Evolutionary conservation across 2,113 vertebrate species (phyloP).

Genomic region (Naja naja): DNA sequence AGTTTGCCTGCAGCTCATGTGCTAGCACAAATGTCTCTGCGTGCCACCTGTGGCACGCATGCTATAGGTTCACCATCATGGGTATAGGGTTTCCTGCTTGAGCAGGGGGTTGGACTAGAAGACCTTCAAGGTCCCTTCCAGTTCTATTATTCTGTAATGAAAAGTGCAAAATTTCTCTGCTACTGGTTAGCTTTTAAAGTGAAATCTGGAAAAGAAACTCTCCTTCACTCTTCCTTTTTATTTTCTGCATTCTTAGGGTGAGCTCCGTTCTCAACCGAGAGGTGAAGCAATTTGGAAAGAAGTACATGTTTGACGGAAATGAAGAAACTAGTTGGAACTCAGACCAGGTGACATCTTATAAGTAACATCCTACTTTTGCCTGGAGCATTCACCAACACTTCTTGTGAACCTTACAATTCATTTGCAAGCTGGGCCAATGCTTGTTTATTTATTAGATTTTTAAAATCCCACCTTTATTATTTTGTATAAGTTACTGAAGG

Average conservation of each 20-base stretch:
- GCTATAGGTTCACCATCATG: too few relatives aligned
- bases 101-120: background rate
- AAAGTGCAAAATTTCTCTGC: too few relatives aligned
- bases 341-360: conserved; percentile 77
- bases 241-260: conserved; percentile 71
- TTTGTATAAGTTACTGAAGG: too few relatives aligned
- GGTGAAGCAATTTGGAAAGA: conserved; percentile 89
- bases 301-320: conserved; percentile 85
- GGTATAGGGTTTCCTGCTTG: background rate
- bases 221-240: background rate
- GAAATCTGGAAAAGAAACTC: background rate
- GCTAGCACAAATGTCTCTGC: too few relatives aligned
- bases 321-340: conserved; percentile 97
- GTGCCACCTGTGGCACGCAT: too few relatives aligned
- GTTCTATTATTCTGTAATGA: background rate
- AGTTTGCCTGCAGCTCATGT: too few relatives aligned
- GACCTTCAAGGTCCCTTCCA: background rate
- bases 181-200: background rate
- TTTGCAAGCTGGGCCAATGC: background rate
- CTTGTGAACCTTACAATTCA: background rate
- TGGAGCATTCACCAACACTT: background rate
- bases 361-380: background rate
- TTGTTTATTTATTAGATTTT: background rate
- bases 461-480: too few relatives aligned
- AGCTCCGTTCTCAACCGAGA: conserved; percentile 90